phyloP scores from a whole-genome alignment of 1,140 invertebrate species.

The Bemisia tabaci region DNA sequence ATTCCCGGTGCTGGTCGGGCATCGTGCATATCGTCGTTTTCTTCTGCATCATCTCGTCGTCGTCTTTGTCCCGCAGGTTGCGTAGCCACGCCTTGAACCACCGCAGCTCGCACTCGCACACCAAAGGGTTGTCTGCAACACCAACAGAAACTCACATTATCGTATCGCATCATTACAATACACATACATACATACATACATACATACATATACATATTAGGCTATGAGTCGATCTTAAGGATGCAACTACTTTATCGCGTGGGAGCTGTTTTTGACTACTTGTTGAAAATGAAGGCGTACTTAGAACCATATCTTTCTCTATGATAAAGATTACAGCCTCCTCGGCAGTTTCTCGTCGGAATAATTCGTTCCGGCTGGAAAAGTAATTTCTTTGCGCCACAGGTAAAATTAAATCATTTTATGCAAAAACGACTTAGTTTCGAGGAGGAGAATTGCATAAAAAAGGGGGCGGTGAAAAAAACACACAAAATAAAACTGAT shows the following conservation, averaged over 20 bases:
- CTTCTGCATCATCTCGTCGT: conserved; percentile 73
- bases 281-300: background rate
- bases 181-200: background rate
- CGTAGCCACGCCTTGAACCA: conserved; percentile 70
- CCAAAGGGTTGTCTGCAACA: conserved; percentile 73
- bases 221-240: background rate
- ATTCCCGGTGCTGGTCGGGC: conserved; percentile 36
- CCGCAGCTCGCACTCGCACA: conserved; percentile 71
- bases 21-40: conserved; percentile 59
- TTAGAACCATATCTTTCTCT: background rate
- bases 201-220: too few species aligned
- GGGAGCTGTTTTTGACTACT: background rate
- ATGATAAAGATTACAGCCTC: too few species aligned
- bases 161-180: background rate
- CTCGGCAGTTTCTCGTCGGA: too few species aligned
- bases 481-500: too few species aligned
- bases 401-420: too few species aligned
- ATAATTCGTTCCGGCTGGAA: too few species aligned
- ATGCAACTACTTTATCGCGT: too few species aligned
- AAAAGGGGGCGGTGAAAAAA: too few species aligned
- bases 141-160: conserved; percentile 16
- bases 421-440: too few species aligned
- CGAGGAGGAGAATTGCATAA: too few species aligned
- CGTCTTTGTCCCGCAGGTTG: conserved; percentile 56
- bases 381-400: too few species aligned